These are phyloP conservation scores for Oasisia sp. DNA, from an alignment of 2,888 invertebrate genomes.

Conservation along the genomic window DNA sequence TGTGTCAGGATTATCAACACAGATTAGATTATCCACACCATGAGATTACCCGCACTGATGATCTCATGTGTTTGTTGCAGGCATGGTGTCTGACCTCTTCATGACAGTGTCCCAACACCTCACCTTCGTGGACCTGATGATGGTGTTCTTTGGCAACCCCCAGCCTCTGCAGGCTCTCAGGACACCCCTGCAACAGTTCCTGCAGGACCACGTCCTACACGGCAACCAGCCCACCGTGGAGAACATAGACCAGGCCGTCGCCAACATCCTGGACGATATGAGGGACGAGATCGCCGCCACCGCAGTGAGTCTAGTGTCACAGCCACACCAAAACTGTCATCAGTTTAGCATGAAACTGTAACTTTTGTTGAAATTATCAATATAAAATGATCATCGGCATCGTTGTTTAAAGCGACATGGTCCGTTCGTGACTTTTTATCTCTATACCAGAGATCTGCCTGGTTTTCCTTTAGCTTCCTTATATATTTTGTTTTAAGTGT, in stretches of 20 bases:
- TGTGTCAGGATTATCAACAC: too few species aligned
- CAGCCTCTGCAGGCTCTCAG: slow-evolving; percentile 67
- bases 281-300: slow-evolving; percentile 65
- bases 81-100: slow-evolving; percentile 48
- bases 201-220: slow-evolving; percentile 66
- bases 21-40: not conserved
- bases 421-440: too few species aligned
- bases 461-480: too few species aligned
- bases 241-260: slow-evolving; percentile 61
- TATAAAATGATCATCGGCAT: too few species aligned
- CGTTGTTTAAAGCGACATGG: too few species aligned
- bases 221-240: slow-evolving; percentile 64
- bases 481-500: too few species aligned
- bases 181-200: slow-evolving; percentile 68
- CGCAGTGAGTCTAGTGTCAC: slow-evolving; percentile 60
- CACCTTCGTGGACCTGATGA: slow-evolving; percentile 65
- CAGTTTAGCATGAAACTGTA: too few species aligned
- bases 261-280: slow-evolving; percentile 67
- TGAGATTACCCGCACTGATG: not conserved
- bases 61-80: slow-evolving; percentile 21
- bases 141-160: slow-evolving; percentile 64
- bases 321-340: too few species aligned
- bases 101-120: slow-evolving; percentile 59
- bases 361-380: too few species aligned
- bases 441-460: too few species aligned